Evolutionary conservation across 2,888 invertebrate genomes (phyloP).

Genomic region (Trachelus stipa): DNA sequence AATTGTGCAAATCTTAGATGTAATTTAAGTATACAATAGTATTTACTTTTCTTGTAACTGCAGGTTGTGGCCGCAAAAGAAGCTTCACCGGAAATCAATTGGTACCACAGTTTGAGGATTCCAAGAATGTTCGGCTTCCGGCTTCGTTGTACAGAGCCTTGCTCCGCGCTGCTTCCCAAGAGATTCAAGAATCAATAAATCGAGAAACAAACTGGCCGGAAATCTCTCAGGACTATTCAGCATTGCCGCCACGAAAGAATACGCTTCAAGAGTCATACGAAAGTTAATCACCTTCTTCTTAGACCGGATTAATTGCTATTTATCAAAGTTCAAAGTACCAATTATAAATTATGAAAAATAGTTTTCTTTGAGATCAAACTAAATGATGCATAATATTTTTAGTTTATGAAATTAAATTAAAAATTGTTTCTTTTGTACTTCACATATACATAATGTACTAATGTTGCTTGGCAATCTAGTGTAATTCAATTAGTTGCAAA

Average conservation of each 20-base stretch:
- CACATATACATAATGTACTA: background rate
- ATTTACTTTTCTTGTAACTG: background rate
- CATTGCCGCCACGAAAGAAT: slow-evolving; percentile 22
- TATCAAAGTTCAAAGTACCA: background rate
- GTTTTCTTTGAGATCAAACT: background rate
- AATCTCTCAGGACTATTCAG: slow-evolving; percentile 23
- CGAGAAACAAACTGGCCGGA: slow-evolving; percentile 31
- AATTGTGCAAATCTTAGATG: too few relatives aligned
- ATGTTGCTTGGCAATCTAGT: background rate
- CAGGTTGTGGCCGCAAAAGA: slow-evolving; percentile 57
- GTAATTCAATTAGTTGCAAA: background rate
- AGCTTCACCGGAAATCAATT: slow-evolving; percentile 33
- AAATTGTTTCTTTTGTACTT: background rate
- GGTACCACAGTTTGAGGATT: slow-evolving; percentile 19
- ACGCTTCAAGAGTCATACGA: slow-evolving; percentile 27
- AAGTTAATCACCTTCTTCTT: slow-evolving; percentile 29
- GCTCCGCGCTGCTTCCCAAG: slow-evolving; percentile 39
- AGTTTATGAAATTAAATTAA: background rate
- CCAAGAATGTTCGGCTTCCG: slow-evolving; percentile 37
- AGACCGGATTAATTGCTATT: background rate
- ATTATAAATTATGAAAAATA: background rate
- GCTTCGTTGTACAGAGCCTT: slow-evolving; percentile 48
- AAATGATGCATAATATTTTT: background rate
- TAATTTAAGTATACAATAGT: background rate
- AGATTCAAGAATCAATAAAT: slow-evolving; percentile 35